Evolutionary conservation across 2,797 vertebrate species (phyloP).

Genomic region (Falco cherrug): DNA sequence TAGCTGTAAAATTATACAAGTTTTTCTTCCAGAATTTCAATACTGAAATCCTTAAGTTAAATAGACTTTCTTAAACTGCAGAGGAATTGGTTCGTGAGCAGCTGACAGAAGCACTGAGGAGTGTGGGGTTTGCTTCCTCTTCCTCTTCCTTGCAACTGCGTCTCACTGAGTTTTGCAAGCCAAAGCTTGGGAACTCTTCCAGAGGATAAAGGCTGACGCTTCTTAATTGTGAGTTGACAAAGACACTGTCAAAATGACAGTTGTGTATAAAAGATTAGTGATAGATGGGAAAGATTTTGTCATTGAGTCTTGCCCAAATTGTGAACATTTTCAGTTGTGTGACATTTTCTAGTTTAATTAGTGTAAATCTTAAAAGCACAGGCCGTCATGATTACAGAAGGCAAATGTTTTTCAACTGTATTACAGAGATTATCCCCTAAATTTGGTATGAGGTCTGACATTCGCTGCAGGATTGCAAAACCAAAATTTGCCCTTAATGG

Average conservation of each 20-base stretch:
- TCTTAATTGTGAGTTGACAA: background rate
- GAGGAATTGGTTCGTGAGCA: background rate
- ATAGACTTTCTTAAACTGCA: background rate
- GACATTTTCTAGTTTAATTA: slow-evolving; percentile 63
- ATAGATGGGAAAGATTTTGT: slow-evolving; percentile 9
- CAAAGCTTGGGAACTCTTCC: background rate
- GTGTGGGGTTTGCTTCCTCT: slow-evolving; percentile 2
- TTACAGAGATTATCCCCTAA: background rate
- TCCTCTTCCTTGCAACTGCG: background rate
- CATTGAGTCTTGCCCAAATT: slow-evolving; percentile 22
- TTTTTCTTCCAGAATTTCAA: background rate
- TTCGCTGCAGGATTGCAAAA: background rate
- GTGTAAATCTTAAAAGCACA: background rate
- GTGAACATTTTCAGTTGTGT: slow-evolving; percentile 10
- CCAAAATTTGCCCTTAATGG: background rate
- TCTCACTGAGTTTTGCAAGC: background rate
- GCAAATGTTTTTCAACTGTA: background rate
- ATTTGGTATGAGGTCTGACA: background rate
- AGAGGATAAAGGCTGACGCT: background rate
- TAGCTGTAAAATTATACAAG: background rate
- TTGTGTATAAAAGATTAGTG: background rate
- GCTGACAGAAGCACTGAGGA: background rate
- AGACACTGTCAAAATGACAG: slow-evolving; percentile 13
- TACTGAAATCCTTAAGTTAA: background rate
- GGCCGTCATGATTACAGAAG: background rate